A percentile compares a stretch with the other conserved stretches of the same genome.
phyloP scores from a whole-genome alignment of 1,140 invertebrate genomes.

The Armadillidium nasatum region DNA sequence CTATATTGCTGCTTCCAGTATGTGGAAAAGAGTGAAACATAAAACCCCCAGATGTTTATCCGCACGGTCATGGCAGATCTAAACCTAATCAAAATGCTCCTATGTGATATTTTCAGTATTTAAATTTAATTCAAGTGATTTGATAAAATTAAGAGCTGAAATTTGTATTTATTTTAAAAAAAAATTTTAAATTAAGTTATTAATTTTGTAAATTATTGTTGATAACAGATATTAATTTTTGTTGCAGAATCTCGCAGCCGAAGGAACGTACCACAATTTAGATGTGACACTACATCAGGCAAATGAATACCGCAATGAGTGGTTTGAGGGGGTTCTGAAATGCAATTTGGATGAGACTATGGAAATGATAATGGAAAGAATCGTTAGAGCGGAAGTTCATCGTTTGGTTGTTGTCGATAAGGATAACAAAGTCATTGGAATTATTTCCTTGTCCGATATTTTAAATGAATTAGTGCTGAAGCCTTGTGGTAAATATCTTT shows the following conservation, averaged over 20 bases:
- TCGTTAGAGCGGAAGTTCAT: conserved; percentile 95
- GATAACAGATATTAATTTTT: neutral
- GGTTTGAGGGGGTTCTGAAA: conserved; percentile 96
- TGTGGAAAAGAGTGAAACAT: too few relatives aligned
- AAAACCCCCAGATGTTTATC: too few relatives aligned
- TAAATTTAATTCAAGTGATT: neutral
- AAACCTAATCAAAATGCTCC: neutral
- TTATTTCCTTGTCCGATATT: conserved; percentile 94
- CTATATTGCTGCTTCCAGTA: too few relatives aligned
- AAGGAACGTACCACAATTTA: conserved; percentile 99
- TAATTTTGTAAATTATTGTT: neutral
- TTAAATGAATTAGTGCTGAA: conserved; percentile 79
- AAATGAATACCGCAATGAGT: conserved; percentile 91
- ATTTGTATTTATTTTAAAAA: too few relatives aligned
- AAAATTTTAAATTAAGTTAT: too few relatives aligned
- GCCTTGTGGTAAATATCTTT: conserved; percentile 59
- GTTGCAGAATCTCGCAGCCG: conserved; percentile 89
- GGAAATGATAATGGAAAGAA: conserved; percentile 86
- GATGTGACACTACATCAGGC: conserved; percentile 92
- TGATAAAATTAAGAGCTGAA: neutral
- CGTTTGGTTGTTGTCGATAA: conserved; percentile 89
- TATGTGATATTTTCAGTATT: neutral
- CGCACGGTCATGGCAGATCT: too few relatives aligned
- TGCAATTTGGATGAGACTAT: conserved; percentile 88
- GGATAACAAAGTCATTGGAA: conserved; percentile 86